Percentiles rank a stretch among this genome's conserved stretches.
Conservation (phyloP, 1,140 invertebrate genomes). For the Cepaea nemoralis region DNA sequence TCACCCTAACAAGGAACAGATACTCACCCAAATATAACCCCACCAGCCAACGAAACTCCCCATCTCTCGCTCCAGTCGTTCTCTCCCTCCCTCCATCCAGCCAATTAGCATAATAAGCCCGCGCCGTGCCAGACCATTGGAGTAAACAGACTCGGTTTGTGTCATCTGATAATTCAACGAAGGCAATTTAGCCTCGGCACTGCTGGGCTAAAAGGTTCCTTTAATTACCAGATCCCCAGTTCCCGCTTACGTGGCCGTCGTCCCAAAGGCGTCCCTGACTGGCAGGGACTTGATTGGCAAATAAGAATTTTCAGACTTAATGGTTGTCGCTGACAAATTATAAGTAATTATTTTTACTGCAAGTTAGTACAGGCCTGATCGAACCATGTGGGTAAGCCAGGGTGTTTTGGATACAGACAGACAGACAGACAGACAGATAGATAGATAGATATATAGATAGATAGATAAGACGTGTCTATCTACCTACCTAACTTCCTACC, state of each 20-base stretch:
- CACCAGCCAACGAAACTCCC: neutral
- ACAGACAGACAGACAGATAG: no score
- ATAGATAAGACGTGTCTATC: no score
- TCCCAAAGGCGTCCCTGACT: neutral
- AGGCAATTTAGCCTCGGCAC: neutral
- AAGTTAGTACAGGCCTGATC: no score
- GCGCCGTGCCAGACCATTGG: neutral
- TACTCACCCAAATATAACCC: neutral
- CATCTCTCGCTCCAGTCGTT: neutral
- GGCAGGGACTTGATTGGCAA: neutral
- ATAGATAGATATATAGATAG: no score
- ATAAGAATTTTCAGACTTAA: neutral
- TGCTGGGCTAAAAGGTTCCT: neutral
- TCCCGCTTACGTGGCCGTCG: neutral
- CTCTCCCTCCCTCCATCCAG: neutral
- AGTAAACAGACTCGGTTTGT: slow-evolving; percentile 4
- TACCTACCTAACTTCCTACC: no score
- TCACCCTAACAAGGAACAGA: neutral
- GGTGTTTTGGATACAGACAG: no score
- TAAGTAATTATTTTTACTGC: no score
- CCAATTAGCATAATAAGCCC: slow-evolving; percentile 13
- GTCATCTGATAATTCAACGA: slow-evolving; percentile 18
- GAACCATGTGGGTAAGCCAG: no score
- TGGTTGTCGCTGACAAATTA: neutral
- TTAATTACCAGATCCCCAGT: neutral